Evolutionary conservation across 1,140 invertebrate genomes (phyloP).

Genomic region (Chlorops oryzae): DNA sequence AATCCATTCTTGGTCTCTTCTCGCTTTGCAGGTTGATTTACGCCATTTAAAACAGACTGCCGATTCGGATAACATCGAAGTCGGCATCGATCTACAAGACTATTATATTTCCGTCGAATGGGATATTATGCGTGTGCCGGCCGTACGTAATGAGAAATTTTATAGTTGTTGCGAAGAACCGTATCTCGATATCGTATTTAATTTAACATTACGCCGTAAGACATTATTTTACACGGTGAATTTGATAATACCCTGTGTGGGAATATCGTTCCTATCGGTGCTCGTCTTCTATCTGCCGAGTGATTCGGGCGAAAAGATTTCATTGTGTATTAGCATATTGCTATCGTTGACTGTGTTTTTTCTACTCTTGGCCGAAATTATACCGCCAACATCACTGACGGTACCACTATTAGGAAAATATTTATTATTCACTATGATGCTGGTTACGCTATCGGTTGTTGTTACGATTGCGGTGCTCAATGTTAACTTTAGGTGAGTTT

Average conservation of each 20-base stretch:
- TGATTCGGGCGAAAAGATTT: constrained; percentile 96
- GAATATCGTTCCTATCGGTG: constrained; percentile 94
- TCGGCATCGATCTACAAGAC: constrained; percentile 87
- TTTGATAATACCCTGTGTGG: constrained; percentile 92
- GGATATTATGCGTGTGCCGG: constrained; percentile 89
- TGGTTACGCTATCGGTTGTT: constrained; percentile 95
- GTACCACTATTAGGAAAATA: constrained; percentile 97
- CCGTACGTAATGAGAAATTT: constrained; percentile 79
- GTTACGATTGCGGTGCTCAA: constrained; percentile 97
- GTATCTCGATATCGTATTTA: constrained; percentile 96
- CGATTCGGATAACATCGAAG: constrained; percentile 73
- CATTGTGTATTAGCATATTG: constrained; percentile 95
- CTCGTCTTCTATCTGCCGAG: constrained; percentile 98
- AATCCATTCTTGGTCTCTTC: too few relatives aligned
- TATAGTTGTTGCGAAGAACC: constrained; percentile 88
- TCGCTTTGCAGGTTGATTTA: constrained; percentile 67
- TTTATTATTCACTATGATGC: constrained; percentile 97
- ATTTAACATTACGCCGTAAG: constrained; percentile 91
- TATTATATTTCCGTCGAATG: constrained; percentile 97
- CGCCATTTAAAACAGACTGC: constrained; percentile 75
- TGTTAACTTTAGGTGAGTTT: constrained; percentile 81
- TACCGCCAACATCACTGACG: constrained; percentile 97
- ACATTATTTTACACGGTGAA: constrained; percentile 97
- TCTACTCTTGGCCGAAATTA: constrained; percentile 94
- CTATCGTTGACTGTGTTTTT: constrained; percentile 99